phyloP scores from a whole-genome alignment of 1,140 invertebrate genomes.

The Scaptomyza hsui region DNA sequence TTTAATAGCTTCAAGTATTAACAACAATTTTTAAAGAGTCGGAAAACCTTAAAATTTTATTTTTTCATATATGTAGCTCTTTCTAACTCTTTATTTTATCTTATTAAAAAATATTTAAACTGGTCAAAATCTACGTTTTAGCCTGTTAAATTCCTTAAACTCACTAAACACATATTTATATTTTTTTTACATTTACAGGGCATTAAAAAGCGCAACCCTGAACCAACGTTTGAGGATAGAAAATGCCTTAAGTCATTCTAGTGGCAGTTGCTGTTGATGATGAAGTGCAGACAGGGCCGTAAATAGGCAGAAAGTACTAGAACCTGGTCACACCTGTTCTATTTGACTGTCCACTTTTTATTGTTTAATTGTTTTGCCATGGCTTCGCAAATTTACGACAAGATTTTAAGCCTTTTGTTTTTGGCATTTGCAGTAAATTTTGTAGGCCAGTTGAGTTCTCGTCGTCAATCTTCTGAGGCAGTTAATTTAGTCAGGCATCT shows the following conservation, averaged over 20 bases:
- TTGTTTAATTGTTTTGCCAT: constrained; percentile 46
- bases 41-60: too few species aligned
- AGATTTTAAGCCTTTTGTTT: constrained; percentile 43
- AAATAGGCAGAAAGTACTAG: constrained; percentile 40
- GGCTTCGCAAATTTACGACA: constrained; percentile 42
- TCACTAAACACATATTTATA: neutral
- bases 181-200: neutral
- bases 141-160: too few species aligned
- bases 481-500: constrained; percentile 45
- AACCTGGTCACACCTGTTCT: constrained; percentile 43
- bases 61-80: too few species aligned
- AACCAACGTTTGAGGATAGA: neutral
- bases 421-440: constrained; percentile 20
- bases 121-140: too few species aligned
- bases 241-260: constrained; percentile 26
- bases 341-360: constrained; percentile 43
- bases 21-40: too few species aligned
- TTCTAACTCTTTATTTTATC: too few species aligned
- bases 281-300: constrained; percentile 48
- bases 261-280: constrained; percentile 38
- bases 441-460: constrained; percentile 20
- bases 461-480: constrained; percentile 45
- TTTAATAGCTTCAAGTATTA: too few species aligned
- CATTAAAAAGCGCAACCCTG: constrained; percentile 3
- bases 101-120: too few species aligned